Conservation (phyloP, 1,140 invertebrate genomes). For the Manduca sexta region DNA sequence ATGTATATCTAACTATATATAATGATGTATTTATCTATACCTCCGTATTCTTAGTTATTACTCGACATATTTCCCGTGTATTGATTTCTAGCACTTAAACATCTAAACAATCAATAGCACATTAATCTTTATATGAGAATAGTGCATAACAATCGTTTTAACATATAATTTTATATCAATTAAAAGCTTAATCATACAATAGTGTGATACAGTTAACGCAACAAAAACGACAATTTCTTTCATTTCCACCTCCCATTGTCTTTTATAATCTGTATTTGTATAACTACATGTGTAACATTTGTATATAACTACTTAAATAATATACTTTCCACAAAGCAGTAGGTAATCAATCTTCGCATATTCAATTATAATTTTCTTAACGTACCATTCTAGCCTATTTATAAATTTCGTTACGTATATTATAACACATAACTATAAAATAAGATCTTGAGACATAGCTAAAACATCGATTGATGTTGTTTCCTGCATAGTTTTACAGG, state of each 20-base stretch:
- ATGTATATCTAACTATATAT: too few species aligned
- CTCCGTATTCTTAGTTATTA: too few species aligned
- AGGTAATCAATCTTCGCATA: too few species aligned
- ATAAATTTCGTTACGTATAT: too few species aligned
- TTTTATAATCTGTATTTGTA: constrained; percentile 49
- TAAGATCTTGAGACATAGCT: too few species aligned
- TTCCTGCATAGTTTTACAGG: too few species aligned
- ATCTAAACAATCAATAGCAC: not conserved
- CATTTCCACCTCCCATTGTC: constrained; percentile 62
- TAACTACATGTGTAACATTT: constrained; percentile 33
- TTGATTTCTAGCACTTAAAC: not conserved
- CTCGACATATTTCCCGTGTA: too few species aligned
- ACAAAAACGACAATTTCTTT: constrained; percentile 46
- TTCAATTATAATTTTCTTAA: too few species aligned
- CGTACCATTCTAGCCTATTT: constrained; percentile 7
- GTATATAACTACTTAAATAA: not conserved
- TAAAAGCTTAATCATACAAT: constrained; percentile 50
- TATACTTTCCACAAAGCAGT: too few species aligned
- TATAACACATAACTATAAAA: too few species aligned
- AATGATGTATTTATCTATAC: too few species aligned
- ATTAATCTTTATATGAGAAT: not conserved
- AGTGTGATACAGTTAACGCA: constrained; percentile 29
- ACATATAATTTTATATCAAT: constrained; percentile 40
- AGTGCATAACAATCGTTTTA: not conserved
- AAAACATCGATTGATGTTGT: too few species aligned